Evolutionary conservation across 2,888 invertebrate genomes (phyloP), one percentile per base, ranked within the genome.

Genomic region (Sycophila texana): DNA sequence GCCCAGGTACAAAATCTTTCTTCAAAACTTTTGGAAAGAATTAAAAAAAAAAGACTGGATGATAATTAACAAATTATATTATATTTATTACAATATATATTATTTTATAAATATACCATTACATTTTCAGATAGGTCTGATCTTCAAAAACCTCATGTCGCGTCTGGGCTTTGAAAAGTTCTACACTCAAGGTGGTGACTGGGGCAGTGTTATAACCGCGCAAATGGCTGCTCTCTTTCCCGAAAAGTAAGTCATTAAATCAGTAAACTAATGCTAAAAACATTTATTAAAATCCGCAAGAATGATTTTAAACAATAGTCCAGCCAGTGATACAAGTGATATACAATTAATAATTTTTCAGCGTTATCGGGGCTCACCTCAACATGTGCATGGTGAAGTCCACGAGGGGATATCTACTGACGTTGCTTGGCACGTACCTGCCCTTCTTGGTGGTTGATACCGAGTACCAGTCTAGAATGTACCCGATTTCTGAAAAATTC

Each of bases 121-220:
- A 49, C 26, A 30, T 39, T 85, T 85, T 22, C 85, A 92, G 84
- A 89, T 91, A 2, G 89, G 89, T 0, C 87, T 90, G 1, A 83
- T 92, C 12, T 89, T 93, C 26, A 90, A 91, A 63, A 92, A 92
- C 83, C 87, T 94, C 39, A 94, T 94, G 94, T 82, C 87, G 13
- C 88, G 93, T 55, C 89, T 95, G 2, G 92, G 92, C 0, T 91
- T 90, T 81, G 83, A 91, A 1, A 90, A 91, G 81, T 95, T 91
- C 85, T 93, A 92, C 84, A 87, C 91, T 0, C 93, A 94, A 85
- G 94, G 94, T 20, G 94, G 94, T 0, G 94, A 94, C 85, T 94
- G 94, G 94, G 94, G 94, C 4, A 83, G 91, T 10, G 0, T 90
- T 0, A 91, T 94, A 57, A 90, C 90, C 0, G 75, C 88, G 0